Base-by-base conservation (phyloP, 2,888 invertebrate species). In the Carcina quercana region DNA sequence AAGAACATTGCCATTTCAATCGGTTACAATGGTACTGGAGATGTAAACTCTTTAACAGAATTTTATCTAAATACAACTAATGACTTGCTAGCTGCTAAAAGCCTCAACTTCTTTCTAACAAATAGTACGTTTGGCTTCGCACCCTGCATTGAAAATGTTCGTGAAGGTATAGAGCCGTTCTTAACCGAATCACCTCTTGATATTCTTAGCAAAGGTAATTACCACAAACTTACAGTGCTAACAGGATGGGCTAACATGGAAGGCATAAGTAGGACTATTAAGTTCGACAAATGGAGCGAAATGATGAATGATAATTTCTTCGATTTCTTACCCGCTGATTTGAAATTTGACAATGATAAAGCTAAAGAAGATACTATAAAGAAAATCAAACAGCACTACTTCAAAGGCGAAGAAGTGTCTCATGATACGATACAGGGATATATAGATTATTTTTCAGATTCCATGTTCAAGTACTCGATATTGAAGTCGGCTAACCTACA, bases 121-220 rank as follows among this genome's bases (percentile, higher is more conserved):
- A 83, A 83, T 35, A 69, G 75, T 15, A 82, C 82, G 2, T 82
- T 83, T 47, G 82, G 80, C 3, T 78, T 71, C 40, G 58, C 76
- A 2, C 83, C 83, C 0, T 83, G 82, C 35, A 59, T 82, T 30
- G 80, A 83, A 52, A 71, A 55, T 32, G 34, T 52, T 14, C 46
- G 59, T 28, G 60, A 59, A 7, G 4, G 20, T 20, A 11, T 24
- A 3, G 66, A 71, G 38, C 47, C 78, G 3, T 55, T 79, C 28
- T 22, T 82, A n/a, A 74, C 68, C 0, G 70, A 80, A 42, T 73
- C 76, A 2, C 83, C 83, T 2, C 42, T 69, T 5, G 68, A 71
- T 13, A 66, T 59, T 15, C 37, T 82, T 10, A 66, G 57, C 7
- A 67, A 45, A 42, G 69, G 70, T 2, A 50, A 56, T 15, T 58